Base-by-base conservation (phyloP, 2,888 invertebrate genomes). In the Chrysolina americana region DNA sequence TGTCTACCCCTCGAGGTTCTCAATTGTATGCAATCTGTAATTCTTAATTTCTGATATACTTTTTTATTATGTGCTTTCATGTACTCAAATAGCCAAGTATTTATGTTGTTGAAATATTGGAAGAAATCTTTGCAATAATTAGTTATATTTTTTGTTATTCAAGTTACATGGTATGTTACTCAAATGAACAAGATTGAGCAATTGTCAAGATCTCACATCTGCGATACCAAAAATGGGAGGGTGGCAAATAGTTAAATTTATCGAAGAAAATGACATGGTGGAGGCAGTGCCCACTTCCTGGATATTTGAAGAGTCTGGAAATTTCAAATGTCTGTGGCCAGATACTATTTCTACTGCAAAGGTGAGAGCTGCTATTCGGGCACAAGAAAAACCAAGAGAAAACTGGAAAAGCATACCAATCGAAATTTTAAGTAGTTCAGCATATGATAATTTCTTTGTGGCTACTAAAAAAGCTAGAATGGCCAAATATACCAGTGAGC, bases 351-450 rank as follows among this genome's bases (percentile, higher is more conserved):
- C 50, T 66, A 48, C 36, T 28, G n/a, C 63, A 63, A 70, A 70
- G 48, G 70, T 70, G 70, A 63, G 63, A 70, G 62, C 63, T 63
- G 28, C 62, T 63, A 63, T 62, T 69, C 47, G 63, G 47, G 19
- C 47, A 63, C 59, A 47, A 70, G 63, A 21, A 11, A 68, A 53
- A 68, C 53, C 68, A 68, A 17, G 36, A 2, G 41, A 36, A 41
- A 68, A 50, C 63, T 70, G 70, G 63, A 63, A 63, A 70, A 70
- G 47, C 70, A 1, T 47, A 63, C 70, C 62, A 63, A 23, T 70
- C 19, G 70, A 70, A 70, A 63, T 70, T 36, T 63, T 70, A 36
- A 70, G 63, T 70, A 62, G 63, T 59, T 62, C 70, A 70, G 63
- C 70, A 70, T 63, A 63, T 70, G 63, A 70, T n/a, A 70, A 63